Conservation (phyloP, 2,888 invertebrate species). For the Polydrusus pterygomalis region DNA sequence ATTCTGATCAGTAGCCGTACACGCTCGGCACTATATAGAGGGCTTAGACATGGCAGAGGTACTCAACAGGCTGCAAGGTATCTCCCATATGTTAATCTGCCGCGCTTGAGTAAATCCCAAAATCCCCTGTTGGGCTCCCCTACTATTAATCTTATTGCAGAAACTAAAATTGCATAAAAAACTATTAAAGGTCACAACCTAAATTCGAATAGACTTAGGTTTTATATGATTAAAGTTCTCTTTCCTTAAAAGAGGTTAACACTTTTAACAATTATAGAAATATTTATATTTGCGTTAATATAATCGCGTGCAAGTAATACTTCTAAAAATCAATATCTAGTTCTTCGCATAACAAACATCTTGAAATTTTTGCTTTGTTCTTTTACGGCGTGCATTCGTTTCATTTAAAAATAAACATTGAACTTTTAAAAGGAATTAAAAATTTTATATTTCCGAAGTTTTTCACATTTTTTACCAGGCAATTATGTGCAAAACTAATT, state of each 20-base stretch:
- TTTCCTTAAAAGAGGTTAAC: constrained; percentile 2
- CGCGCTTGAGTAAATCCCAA: too few relatives aligned
- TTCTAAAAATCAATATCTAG: constrained; percentile 23
- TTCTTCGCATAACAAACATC: neutral
- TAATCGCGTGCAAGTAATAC: constrained; percentile 27
- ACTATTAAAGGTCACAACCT: neutral
- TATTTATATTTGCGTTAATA: constrained; percentile 23
- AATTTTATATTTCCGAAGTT: too few relatives aligned
- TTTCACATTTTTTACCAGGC: too few relatives aligned
- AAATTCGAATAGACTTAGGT: neutral
- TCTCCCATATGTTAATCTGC: too few relatives aligned
- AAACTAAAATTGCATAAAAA: neutral
- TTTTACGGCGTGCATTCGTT: neutral
- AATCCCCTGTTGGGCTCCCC: too few relatives aligned
- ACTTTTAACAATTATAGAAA: constrained; percentile 4
- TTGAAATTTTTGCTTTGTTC: constrained; percentile 6
- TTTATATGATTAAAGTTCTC: neutral
- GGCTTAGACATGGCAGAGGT: too few relatives aligned
- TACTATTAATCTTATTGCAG: too few relatives aligned
- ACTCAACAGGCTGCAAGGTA: too few relatives aligned
- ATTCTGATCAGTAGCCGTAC: too few relatives aligned
- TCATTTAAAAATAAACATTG: neutral
- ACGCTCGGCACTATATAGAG: too few relatives aligned
- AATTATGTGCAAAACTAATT: too few relatives aligned
- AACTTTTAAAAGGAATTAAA: neutral